Percentiles rank a stretch among this genome's conserved stretches.
phyloP scores from a whole-genome alignment of 1,140 invertebrate genomes.

The Drosophila ercepeae region DNA sequence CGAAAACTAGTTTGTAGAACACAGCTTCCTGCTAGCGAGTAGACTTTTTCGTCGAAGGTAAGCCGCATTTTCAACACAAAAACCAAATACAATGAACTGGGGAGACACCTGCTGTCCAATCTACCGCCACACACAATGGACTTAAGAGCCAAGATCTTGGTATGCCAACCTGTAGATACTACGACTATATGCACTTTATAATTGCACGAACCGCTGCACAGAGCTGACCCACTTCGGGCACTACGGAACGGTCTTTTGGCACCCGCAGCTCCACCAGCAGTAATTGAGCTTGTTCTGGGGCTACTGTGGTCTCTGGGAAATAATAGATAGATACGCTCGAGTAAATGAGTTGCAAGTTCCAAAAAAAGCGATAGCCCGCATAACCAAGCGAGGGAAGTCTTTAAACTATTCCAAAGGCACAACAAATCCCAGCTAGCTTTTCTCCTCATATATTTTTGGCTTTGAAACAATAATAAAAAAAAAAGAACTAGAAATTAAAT shows the following conservation, averaged over 20 bases:
- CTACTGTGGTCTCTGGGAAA: conserved; percentile 30
- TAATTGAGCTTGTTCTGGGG: conserved; percentile 14
- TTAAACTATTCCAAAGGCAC: too few species aligned
- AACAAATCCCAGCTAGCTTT: conserved; percentile 21
- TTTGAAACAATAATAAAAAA: not conserved
- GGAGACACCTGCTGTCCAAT: conserved; percentile 64
- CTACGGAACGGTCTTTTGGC: conserved; percentile 2
- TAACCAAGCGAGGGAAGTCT: too few species aligned
- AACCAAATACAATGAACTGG: conserved; percentile 38
- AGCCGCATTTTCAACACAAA: conserved; percentile 67
- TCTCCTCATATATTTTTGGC: conserved; percentile 10
- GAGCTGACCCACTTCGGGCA: conserved; percentile 63
- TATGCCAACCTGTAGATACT: conserved; percentile 46
- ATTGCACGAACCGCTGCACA: conserved; percentile 60
- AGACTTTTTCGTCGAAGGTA: conserved; percentile 66
- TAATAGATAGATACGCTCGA: not conserved
- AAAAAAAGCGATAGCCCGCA: conserved; percentile 23
- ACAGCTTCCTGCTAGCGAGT: conserved; percentile 50
- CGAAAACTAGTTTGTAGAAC: conserved; percentile 75
- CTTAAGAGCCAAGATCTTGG: conserved; percentile 26
- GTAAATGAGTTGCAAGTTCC: conserved; percentile 32
- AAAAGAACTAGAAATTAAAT: not conserved
- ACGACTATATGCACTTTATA: conserved; percentile 78
- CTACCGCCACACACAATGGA: conserved; percentile 57
- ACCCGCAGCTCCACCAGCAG: conserved; percentile 16